phyloP scores from a whole-genome alignment of 1,140 invertebrate genomes.

The Sinella curviseta region DNA sequence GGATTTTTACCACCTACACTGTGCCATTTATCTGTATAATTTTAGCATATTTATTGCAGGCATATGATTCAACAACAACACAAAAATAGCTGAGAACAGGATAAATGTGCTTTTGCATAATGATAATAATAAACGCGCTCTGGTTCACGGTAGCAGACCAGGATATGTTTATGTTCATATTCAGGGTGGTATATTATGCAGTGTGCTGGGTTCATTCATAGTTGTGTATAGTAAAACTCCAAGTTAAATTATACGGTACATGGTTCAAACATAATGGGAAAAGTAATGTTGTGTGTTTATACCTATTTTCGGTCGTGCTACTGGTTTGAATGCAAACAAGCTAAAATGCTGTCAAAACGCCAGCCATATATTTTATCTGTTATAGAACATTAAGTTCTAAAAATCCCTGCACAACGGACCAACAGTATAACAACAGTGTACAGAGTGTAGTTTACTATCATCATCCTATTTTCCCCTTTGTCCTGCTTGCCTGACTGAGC shows the following conservation, averaged over 20 bases:
- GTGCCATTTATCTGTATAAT: background rate
- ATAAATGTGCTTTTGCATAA: background rate
- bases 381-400: background rate
- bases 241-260: no score
- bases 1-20: background rate
- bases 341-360: background rate
- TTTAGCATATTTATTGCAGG: constrained; percentile 1
- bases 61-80: background rate
- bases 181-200: no score
- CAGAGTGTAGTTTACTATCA: no score
- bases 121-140: background rate
- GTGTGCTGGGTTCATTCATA: no score
- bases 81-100: background rate
- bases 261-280: background rate
- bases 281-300: background rate
- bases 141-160: background rate
- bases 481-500: no score
- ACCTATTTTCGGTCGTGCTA: background rate
- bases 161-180: background rate
- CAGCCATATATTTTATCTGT: background rate
- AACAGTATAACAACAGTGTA: no score
- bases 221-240: no score
- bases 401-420: no score
- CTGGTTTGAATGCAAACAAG: background rate
- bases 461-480: no score